These are phyloP conservation scores for Drosophila trichaetosa DNA, from an alignment of 2,888 invertebrate species.

Conservation along the genomic window DNA sequence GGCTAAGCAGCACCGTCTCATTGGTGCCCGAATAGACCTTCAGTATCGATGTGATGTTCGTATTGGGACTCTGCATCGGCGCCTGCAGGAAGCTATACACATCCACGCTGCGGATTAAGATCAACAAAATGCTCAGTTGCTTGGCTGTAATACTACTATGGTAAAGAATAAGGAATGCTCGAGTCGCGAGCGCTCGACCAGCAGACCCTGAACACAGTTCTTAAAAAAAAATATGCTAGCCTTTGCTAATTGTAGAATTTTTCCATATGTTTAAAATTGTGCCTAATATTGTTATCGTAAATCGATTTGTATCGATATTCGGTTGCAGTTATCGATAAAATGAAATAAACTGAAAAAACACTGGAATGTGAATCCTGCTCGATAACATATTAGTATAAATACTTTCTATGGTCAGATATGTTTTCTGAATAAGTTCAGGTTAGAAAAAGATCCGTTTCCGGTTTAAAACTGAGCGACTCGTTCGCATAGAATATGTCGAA, in stretches of 20 bases:
- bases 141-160: background rate
- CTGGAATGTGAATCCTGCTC: background rate
- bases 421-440: background rate
- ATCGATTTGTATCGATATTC: background rate
- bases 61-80: slow-evolving; percentile 88
- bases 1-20: slow-evolving; percentile 88
- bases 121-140: slow-evolving; percentile 4
- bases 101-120: slow-evolving; percentile 88
- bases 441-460: background rate
- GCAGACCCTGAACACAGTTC: background rate
- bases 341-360: background rate
- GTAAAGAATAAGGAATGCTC: background rate
- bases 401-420: background rate
- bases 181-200: no score
- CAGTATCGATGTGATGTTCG: slow-evolving; percentile 85
- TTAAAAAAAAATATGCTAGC: background rate
- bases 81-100: slow-evolving; percentile 93
- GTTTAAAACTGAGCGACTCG: background rate
- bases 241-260: background rate
- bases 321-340: background rate
- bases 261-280: background rate
- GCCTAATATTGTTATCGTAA: no score
- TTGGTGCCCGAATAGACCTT: slow-evolving; percentile 85
- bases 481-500: no score
- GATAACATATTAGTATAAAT: background rate